phyloP scores from a whole-genome alignment of 2,113 vertebrate genomes.

The Cynoglossus semilaevis region DNA sequence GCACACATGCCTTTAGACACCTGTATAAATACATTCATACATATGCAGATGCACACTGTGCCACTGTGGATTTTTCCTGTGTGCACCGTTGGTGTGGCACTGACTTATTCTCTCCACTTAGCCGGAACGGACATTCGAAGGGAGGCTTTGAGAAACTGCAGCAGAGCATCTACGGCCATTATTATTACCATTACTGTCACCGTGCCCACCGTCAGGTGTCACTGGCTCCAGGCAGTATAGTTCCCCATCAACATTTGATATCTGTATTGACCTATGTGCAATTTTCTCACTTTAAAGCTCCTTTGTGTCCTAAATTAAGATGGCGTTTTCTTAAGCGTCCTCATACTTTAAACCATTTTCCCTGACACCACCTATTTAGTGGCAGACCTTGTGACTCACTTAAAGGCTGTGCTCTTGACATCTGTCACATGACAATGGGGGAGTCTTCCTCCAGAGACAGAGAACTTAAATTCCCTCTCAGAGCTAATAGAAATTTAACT shows the following conservation, averaged over 20 bases:
- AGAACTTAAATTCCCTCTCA: constrained; percentile 72
- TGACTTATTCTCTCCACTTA: too few species aligned
- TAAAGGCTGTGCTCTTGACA: constrained; percentile 61
- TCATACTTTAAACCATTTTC: constrained; percentile 45
- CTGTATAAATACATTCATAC: not conserved
- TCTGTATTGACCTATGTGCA: constrained; percentile 28
- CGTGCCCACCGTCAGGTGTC: constrained; percentile 27
- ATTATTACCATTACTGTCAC: constrained; percentile 7
- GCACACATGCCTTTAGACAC: not conserved
- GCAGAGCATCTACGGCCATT: constrained; percentile 3
- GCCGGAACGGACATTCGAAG: too few species aligned
- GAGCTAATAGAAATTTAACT: constrained; percentile 80
- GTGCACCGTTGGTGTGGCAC: too few species aligned
- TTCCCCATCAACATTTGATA: constrained; percentile 35
- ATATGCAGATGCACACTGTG: too few species aligned
- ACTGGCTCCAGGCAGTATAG: constrained; percentile 14
- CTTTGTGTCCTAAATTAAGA: constrained; percentile 45
- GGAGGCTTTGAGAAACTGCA: too few species aligned
- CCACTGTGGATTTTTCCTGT: too few species aligned
- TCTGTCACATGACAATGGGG: constrained; percentile 70
- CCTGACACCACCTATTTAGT: constrained; percentile 59
- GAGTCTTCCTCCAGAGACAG: constrained; percentile 61
- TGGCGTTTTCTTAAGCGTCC: constrained; percentile 53
- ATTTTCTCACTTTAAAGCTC: constrained; percentile 38
- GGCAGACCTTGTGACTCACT: constrained; percentile 53